Conservation (phyloP, 2,888 invertebrate genomes). For the Torymus texanus region DNA sequence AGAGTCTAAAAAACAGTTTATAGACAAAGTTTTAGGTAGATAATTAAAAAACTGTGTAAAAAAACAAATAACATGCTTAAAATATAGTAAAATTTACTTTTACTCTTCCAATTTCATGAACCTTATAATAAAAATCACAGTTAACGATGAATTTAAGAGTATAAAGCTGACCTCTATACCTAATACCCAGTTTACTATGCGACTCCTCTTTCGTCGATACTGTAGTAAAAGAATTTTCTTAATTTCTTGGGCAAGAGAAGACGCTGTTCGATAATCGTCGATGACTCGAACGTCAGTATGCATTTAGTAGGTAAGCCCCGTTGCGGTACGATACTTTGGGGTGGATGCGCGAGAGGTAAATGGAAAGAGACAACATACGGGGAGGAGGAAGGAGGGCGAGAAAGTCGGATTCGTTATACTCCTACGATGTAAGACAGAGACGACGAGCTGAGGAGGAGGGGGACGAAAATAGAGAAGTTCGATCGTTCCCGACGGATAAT, state of each 20-base stretch:
- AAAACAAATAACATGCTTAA: no score
- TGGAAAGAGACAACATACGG: slow-evolving; percentile 18
- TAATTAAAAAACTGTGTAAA: no score
- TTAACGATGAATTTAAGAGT: neutral
- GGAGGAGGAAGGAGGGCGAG: neutral
- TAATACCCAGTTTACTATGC: no score
- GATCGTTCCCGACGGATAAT: slow-evolving; percentile 64
- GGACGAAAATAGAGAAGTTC: slow-evolving; percentile 44
- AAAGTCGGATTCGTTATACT: slow-evolving; percentile 42
- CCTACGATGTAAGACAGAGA: slow-evolving; percentile 26
- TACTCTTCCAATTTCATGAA: no score
- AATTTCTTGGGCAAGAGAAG: neutral
- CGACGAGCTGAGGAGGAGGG: neutral
- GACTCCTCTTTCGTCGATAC: no score
- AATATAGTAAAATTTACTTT: no score
- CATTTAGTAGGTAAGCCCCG: slow-evolving; percentile 37
- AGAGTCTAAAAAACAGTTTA: no score
- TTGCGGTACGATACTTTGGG: slow-evolving; percentile 31
- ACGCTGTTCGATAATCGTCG: slow-evolving; percentile 27
- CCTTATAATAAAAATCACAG: neutral
- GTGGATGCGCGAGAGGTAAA: neutral
- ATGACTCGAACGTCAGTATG: slow-evolving; percentile 51
- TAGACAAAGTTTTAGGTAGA: no score
- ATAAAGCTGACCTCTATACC: no score
- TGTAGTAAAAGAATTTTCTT: neutral